These are phyloP conservation scores for Dipodomys spectabilis DNA, from an alignment of 2,113 vertebrate species.

Conservation along the genomic window DNA sequence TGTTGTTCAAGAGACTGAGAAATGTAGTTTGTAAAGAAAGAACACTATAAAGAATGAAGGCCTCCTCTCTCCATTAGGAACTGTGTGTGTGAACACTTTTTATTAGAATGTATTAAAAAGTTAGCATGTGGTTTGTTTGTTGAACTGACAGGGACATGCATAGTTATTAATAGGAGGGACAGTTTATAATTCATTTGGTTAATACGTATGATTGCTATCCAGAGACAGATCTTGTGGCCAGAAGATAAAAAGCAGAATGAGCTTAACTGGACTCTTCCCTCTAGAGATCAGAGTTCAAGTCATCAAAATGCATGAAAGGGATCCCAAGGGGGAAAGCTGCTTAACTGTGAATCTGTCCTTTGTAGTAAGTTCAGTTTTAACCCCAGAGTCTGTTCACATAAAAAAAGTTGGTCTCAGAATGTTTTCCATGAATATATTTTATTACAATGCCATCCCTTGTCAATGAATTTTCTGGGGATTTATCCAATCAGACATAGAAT, in stretches of 20 bases:
- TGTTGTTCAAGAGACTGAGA: constrained; percentile 38
- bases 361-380: neutral
- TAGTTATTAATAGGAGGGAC: constrained; percentile 41
- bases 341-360: neutral
- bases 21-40: constrained; percentile 46
- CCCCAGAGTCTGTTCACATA: neutral
- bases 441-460: neutral
- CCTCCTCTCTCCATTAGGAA: neutral
- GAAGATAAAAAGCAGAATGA: constrained; percentile 41
- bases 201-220: neutral
- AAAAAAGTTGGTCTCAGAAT: neutral
- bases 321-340: neutral
- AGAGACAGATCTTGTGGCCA: neutral
- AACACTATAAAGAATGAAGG: neutral
- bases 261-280: constrained; percentile 36
- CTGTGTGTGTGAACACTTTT: neutral
- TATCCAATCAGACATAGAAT: constrained; percentile 6
- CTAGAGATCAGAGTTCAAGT: neutral
- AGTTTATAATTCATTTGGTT: constrained; percentile 29
- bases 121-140: neutral
- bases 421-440: constrained; percentile 24
- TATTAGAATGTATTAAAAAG: neutral
- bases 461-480: constrained; percentile 14
- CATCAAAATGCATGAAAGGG: neutral
- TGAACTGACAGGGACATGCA: neutral